These are phyloP conservation scores for Apodemia hepburni DNA, from an alignment of 2,888 invertebrate species.

Conservation along the genomic window DNA sequence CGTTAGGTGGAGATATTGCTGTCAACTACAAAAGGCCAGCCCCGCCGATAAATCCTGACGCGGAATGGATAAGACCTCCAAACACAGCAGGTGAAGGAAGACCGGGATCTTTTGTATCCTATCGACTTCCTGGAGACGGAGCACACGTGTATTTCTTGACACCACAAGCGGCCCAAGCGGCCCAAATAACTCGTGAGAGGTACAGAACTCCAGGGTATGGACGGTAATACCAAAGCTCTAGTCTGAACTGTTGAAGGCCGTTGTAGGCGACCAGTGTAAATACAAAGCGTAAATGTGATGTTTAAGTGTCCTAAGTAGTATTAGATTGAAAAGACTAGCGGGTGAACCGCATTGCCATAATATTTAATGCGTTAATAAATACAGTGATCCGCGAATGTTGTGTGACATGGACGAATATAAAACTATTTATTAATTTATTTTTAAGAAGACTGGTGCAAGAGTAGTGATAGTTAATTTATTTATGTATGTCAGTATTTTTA, in stretches of 20 bases:
- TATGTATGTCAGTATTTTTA: conserved; percentile 68
- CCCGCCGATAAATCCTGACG: conserved; percentile 77
- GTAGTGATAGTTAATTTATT: conserved; percentile 74
- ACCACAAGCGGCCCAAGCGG: conserved; percentile 76
- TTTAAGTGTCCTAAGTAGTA: conserved; percentile 77
- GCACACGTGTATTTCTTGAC: conserved; percentile 90
- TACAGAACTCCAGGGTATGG: conserved; percentile 65
- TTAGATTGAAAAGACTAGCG: conserved; percentile 69
- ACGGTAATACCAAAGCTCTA: conserved; percentile 76
- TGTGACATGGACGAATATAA: conserved; percentile 56
- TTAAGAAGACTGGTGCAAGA: conserved; percentile 70
- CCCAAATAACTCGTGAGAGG: conserved; percentile 38
- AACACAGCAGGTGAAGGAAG: conserved; percentile 60
- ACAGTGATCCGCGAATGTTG: conserved; percentile 46
- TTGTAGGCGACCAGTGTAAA: conserved; percentile 59
- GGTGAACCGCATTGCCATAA: conserved; percentile 72
- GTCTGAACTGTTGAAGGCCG: conserved; percentile 61
- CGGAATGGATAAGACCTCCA: conserved; percentile 79
- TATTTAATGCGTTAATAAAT: conserved; percentile 54
- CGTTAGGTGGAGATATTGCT: conserved; percentile 67
- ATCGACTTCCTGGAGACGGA: conserved; percentile 86
- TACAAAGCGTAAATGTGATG: conserved; percentile 79
- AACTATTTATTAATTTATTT: conserved; percentile 75
- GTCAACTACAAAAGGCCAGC: conserved; percentile 81
- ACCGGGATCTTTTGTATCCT: conserved; percentile 82